A percentile compares a stretch with the other conserved stretches of the same genome.
These are phyloP conservation scores for Nemotelus nigrinus DNA, from an alignment of 2,888 invertebrate species.

Conservation along the genomic window DNA sequence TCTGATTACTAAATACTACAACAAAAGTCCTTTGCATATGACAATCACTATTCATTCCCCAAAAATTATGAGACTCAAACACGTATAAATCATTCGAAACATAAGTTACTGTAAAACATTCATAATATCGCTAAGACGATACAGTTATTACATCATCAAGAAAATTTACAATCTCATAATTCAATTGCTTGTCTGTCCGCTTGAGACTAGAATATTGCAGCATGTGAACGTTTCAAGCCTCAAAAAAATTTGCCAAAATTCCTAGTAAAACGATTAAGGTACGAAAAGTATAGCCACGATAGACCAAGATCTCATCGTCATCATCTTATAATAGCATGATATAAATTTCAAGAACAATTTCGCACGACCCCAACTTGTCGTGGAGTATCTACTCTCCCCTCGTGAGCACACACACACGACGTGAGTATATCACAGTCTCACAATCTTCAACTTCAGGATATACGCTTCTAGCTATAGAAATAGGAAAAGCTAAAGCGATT, in stretches of 20 bases:
- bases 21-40: no score
- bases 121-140: constrained; percentile 34
- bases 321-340: constrained; percentile 49
- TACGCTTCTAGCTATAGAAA: neutral
- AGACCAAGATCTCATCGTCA: constrained; percentile 47
- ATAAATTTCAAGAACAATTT: constrained; percentile 51
- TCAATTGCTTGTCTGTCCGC: constrained; percentile 34
- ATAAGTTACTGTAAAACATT: no score
- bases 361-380: constrained; percentile 42
- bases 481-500: constrained; percentile 36
- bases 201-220: neutral
- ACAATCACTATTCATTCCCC: no score
- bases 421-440: neutral
- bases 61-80: no score
- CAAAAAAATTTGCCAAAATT: constrained; percentile 31
- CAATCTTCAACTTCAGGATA: constrained; percentile 4
- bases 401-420: no score
- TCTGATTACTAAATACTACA: no score
- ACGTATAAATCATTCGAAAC: no score
- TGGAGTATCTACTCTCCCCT: neutral
- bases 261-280: constrained; percentile 35
- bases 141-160: constrained; percentile 50
- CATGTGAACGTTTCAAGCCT: neutral
- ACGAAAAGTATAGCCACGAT: constrained; percentile 37
- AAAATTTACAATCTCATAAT: constrained; percentile 49